A percentile compares a stretch with the other conserved stretches of the same genome.
These are phyloP conservation scores for Pelecanus crispus DNA, from an alignment of 2,113 vertebrate species.

Conservation along the genomic window DNA sequence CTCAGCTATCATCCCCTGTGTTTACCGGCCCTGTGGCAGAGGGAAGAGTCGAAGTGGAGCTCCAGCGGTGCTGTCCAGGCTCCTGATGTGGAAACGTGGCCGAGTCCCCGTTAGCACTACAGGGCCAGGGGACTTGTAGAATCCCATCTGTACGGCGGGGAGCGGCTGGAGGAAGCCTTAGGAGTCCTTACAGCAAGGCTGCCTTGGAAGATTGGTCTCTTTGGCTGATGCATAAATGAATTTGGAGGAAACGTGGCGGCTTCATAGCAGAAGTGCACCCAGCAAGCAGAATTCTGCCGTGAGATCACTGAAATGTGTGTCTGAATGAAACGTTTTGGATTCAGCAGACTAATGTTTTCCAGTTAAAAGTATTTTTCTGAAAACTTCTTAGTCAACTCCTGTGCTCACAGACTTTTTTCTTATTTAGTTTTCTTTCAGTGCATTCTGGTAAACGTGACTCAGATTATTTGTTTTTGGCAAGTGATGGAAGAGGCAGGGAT, in stretches of 20 bases:
- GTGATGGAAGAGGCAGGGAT: not conserved
- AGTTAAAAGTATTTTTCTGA: not conserved
- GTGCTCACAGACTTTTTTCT: not conserved
- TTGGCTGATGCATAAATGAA: not conserved
- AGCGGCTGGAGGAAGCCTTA: not conserved
- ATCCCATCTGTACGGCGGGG: not conserved
- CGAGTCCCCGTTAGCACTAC: not conserved
- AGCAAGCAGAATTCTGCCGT: not conserved
- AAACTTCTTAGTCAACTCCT: not conserved
- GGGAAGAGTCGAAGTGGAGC: not conserved
- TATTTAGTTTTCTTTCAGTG: not conserved
- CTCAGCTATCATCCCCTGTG: rapidly evolving
- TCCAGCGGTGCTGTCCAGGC: not conserved
- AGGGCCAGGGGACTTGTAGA: not conserved
- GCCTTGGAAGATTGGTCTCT: not conserved
- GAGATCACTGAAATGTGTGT: not conserved
- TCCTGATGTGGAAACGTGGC: not conserved
- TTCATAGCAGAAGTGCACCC: not conserved
- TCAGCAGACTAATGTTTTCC: not conserved
- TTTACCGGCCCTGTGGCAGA: not conserved
- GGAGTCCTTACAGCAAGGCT: not conserved
- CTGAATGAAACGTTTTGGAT: not conserved
- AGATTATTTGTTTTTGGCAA: not conserved
- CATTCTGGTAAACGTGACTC: not conserved
- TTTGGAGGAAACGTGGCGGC: not conserved